Base-by-base conservation (phyloP, 2,797 vertebrate genomes). In the Buphagus erythrorhynchus region DNA sequence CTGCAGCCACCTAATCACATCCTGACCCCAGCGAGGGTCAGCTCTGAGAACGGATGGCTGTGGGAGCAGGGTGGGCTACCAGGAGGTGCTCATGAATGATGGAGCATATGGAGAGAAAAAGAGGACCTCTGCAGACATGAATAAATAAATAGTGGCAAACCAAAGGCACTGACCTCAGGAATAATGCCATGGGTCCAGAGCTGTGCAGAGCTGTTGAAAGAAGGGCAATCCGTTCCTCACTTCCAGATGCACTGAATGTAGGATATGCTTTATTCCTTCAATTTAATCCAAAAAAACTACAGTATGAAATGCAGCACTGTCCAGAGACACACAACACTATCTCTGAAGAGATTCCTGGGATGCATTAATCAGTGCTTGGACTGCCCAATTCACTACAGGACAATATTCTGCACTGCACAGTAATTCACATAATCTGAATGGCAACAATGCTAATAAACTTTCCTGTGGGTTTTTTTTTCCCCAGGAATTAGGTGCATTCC, bases 41-140 rank as follows among this genome's bases (percentile, higher is more conserved):
- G 6, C 77, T 77, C 58, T 68, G 86, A 92, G 84, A 67, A 92
- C 19, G 33, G 89, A 87, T 75, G 75, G 84, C 54, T 89, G 46
- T 81, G 78, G 91, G 75, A 97, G 72, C 94, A 90, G 89, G 82
- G 95, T 91, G 93, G 85, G 82, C 96, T 96, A 91, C 93, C 57
- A 93, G 49, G 78, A 93, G 85, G 52, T 72, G 49, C 85, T 88
- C 52, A 36, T 43, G 78, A 87, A 87, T 94, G 93, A 95, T 80
- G 68, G 57, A 91, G 75, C 77, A 77, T 83, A 74, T 88, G 83
- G 52, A 81, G 69, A 86, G 85, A 94, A 92, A 76, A 91, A 61
- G 81, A 90, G 66, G 77, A 88, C 66, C 33, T 78, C 62, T 88
- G 89, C 76, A 88, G 79, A 83, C 75, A 49, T 59, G 80, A 81